Evolutionary conservation across 2,797 vertebrate genomes (phyloP), one percentile per base, ranked within the genome.

Genomic region (Picus viridis): DNA sequence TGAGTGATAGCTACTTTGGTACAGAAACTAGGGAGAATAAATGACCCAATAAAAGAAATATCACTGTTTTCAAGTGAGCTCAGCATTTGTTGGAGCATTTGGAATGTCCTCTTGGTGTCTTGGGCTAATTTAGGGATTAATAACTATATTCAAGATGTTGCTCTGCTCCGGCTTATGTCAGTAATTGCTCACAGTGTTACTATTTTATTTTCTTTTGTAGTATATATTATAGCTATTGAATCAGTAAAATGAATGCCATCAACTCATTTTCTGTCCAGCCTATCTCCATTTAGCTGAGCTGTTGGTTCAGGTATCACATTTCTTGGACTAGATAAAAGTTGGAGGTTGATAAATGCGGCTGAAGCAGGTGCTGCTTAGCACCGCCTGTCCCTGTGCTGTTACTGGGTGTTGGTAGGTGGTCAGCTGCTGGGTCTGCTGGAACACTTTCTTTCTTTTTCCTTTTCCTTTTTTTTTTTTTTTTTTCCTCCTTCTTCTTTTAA

Each of bases 401-500:
- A 9, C 6, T 54, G 53, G 14, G 24, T 62, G 20, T 4, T 49
- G 26, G 19, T 29, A 54, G 45, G 1, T 2, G 13, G 30, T 58
- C 22, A 32, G 7, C 22, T 57, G 11, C 2, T 18, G 61, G 27
- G 10, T 36, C 36, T 83, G 27, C 11, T 83, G 15, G 5, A 24
- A 3, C 11, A 39, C 39, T 39, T 39, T 5, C 12, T 39, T 39
- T 39, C 12, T 11, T 39, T 39, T 39, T 39, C 39, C 11, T 39
- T 39, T 39, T 39, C 39, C 12, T 10, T 29, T 23, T 41, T 26
- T 17, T 15, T 29, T 26, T 41, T 26, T 17, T 15, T 16, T 36
- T 4, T 6, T 6, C 12, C 2, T 2, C 14, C 41, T 16, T 3
- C 41, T 16, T 4, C 41, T 9, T 15, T 17, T 4, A 24, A 58